Evolutionary conservation across 2,797 vertebrate species (phyloP), one percentile per base, ranked within the genome.

Genomic region (Antrozous pallidus): DNA sequence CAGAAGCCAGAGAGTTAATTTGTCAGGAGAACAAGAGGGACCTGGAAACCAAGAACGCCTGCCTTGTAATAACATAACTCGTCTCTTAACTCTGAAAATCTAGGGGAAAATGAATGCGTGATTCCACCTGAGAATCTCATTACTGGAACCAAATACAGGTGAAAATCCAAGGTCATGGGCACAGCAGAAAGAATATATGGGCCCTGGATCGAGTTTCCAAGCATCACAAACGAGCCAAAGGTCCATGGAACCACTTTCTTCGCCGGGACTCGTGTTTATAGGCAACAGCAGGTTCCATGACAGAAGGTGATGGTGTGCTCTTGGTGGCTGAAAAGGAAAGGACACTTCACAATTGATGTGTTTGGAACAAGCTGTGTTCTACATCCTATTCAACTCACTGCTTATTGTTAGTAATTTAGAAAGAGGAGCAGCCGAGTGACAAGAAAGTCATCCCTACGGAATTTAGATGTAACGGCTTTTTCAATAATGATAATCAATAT

Each of bases 101-200:
- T 33, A 92, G 40, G 54, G 33, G 73, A 51, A 95, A 94, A 90
- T 47, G 31, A 92, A 87, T 74, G 54, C 89, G 38, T 89, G 61
- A 95, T 86, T 93, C 61, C 45, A 82, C 54, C 88, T 36, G 40
- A 95, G 65, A 92, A 92, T 94, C 74, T 96, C 92, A 96, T 96
- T 96, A 94, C 47, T 93, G 94, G 86, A 92, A 83, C 49, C 67
- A 96, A 87, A 93, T 47, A 58, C 58, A 93, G 33, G 82, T 95
- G 83, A 86, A 91, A 96, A 91, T 85, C 91, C 84, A 90, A 96
- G 87, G 87, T 93, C 94, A 90, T 63, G 56, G 33, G 54, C 84
- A 81, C 58, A 91, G 51, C 77, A 88, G 69, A 85, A 81, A 95
- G 73, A 93, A 67, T 70, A 96, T 90, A 94, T 77, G 87, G 67